Evolutionary conservation across 2,888 invertebrate species (phyloP), one percentile per base, ranked within the genome.

Genomic region (Brenthis ino): DNA sequence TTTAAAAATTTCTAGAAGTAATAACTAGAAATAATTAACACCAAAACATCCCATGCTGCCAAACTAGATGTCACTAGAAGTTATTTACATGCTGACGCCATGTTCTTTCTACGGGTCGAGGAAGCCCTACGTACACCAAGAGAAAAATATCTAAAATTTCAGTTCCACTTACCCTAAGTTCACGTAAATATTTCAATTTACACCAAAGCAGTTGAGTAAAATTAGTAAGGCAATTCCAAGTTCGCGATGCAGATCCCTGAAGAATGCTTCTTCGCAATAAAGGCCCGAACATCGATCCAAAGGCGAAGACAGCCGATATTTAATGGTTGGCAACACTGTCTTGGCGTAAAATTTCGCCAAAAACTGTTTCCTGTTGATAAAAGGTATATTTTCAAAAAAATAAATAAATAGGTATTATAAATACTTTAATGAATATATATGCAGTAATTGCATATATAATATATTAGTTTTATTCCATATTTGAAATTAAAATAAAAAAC

Each of bases 201-300:
- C 92, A 94, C 95, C 95, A 95, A 87, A 95, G 85, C 77, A 90
- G 86, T 86, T 93, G 93, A 78, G 94, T 94, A 79, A 95, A 93
- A 89, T 93, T 93, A 79, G 93, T 89, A 82, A 95, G 86, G 85
- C 94, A 94, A 92, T 95, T 94, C 95, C 95, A 95, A 94, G 95
- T 95, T 89, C 94, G 94, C 80, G 94, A 91, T 82, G 95, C 95
- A 85, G 95, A 95, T 89, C 94, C 95, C 93, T 95, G 95, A 93
- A 95, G 91, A 89, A 94, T 90, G 88, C 93, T 93, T 93, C 94
- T 93, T 93, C 92, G 93, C 89, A 94, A 85, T 89, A 94, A 91
- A 91, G 94, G 94, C 89, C 94, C 94, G 91, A 95, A 95, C 95
- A 95, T 95, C 94, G 95, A 95, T 95, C 94, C 94, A 93, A 94